Conservation (phyloP, 2,888 invertebrate species). For the Platypus cylindrus region DNA sequence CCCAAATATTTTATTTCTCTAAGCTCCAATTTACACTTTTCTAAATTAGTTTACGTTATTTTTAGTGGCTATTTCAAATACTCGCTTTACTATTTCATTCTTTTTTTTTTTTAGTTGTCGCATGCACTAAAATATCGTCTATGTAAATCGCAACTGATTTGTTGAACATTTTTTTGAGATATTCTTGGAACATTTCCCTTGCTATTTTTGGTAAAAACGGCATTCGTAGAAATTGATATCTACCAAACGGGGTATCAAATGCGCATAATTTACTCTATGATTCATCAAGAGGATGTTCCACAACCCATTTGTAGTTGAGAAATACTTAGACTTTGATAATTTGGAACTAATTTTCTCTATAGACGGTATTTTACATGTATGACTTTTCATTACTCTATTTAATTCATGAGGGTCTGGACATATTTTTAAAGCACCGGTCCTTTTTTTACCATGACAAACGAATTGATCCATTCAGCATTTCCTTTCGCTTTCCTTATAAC, state of each 20-base stretch:
- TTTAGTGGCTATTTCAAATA: slow-evolving; percentile 15
- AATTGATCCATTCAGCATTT: slow-evolving; percentile 17
- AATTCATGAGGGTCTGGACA: slow-evolving; percentile 17
- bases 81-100: slow-evolving; percentile 7
- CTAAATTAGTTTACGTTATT: slow-evolving; percentile 10
- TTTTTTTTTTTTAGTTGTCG: slow-evolving; percentile 9
- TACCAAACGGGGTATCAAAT: slow-evolving; percentile 6
- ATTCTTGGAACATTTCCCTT: neutral
- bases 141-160: slow-evolving; percentile 10
- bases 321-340: slow-evolving; percentile 10
- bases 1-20: slow-evolving; percentile 12
- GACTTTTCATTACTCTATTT: slow-evolving; percentile 13
- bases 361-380: slow-evolving; percentile 11
- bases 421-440: slow-evolving; percentile 13
- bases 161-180: slow-evolving; percentile 1
- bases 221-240: slow-evolving; percentile 8
- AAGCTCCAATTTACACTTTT: slow-evolving; percentile 8
- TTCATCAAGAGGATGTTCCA: slow-evolving; percentile 3
- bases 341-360: slow-evolving; percentile 13
- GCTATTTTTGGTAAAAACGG: neutral
- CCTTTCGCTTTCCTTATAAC: slow-evolving; percentile 11
- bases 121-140: slow-evolving; percentile 11
- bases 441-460: slow-evolving; percentile 18
- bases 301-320: slow-evolving; percentile 3
- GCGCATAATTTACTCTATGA: slow-evolving; percentile 1